These are phyloP conservation scores for Babyrousa celebensis DNA, from an alignment of 2,797 vertebrate species.

Conservation along the genomic window DNA sequence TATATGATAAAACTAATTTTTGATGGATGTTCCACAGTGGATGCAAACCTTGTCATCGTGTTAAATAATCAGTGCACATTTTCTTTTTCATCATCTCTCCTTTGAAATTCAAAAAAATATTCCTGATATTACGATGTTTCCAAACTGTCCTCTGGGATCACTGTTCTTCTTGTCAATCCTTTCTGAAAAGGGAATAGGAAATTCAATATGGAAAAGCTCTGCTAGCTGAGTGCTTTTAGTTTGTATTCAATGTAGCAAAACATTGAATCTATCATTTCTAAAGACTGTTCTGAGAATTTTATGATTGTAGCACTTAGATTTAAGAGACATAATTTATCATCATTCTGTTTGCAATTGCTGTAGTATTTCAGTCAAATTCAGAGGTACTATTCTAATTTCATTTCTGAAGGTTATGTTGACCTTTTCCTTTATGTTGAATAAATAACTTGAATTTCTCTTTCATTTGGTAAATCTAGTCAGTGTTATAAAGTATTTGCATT, in stretches of 20 bases:
- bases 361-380: constrained; percentile 73
- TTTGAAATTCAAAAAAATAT: constrained; percentile 82
- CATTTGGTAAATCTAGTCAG: constrained; percentile 2
- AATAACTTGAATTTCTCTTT: constrained; percentile 60
- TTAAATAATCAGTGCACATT: constrained; percentile 80
- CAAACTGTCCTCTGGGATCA: constrained; percentile 85
- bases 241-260: constrained; percentile 71
- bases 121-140: constrained; percentile 82
- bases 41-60: constrained; percentile 76
- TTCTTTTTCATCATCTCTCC: constrained; percentile 83
- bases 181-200: constrained; percentile 83
- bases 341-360: constrained; percentile 77
- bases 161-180: constrained; percentile 80
- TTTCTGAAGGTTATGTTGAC: constrained; percentile 77
- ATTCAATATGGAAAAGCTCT: constrained; percentile 75
- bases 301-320: constrained; percentile 82
- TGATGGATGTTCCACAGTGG: constrained; percentile 79
- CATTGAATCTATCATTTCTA: constrained; percentile 82
- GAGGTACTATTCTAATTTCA: constrained; percentile 72
- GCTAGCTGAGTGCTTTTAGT: constrained; percentile 70
- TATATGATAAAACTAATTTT: constrained; percentile 79
- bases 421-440: constrained; percentile 73
- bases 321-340: constrained; percentile 80
- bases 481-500: not conserved
- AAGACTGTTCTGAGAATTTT: constrained; percentile 79